Percentiles rank a stretch among this genome's conserved stretches.
phyloP scores from a whole-genome alignment of 1,140 invertebrate species.

The Dendroctonus ponderosae region DNA sequence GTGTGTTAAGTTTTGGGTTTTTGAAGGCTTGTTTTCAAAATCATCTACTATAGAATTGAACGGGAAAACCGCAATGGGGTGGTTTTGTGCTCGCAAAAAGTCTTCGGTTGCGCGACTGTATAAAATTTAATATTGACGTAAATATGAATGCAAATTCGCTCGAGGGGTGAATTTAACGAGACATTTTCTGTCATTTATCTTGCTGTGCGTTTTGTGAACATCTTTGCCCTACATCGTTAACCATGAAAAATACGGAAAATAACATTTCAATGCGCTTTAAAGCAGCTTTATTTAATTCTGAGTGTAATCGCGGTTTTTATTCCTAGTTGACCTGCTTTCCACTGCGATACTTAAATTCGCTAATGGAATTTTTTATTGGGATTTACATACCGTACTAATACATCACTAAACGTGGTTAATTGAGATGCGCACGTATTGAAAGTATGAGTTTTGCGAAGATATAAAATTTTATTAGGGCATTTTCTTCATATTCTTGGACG shows the following conservation, averaged over 20 bases:
- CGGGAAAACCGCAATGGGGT: background rate
- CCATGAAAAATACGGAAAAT: background rate
- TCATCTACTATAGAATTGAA: background rate
- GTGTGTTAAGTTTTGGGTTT: no score
- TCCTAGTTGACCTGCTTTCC: no score
- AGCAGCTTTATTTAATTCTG: no score
- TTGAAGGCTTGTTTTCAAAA: no score
- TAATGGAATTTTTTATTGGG: no score
- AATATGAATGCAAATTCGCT: constrained; percentile 9
- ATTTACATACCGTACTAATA: no score
- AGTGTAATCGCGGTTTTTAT: no score
- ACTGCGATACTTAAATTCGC: no score
- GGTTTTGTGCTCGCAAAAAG: background rate
- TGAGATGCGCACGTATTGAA: no score
- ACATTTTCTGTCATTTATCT: constrained; percentile 28
- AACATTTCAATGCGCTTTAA: no score
- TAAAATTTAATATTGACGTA: constrained; percentile 1
- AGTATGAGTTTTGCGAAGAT: constrained; percentile 9
- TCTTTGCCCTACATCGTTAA: constrained; percentile 12
- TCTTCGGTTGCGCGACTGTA: background rate
- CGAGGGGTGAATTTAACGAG: constrained; percentile 17
- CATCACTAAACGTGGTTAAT: no score
- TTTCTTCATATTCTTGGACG: no score
- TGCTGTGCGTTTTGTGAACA: constrained; percentile 14
- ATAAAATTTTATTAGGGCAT: constrained; percentile 18